phyloP scores from a whole-genome alignment of 2,113 vertebrate genomes.

The Anoura caudifer region DNA sequence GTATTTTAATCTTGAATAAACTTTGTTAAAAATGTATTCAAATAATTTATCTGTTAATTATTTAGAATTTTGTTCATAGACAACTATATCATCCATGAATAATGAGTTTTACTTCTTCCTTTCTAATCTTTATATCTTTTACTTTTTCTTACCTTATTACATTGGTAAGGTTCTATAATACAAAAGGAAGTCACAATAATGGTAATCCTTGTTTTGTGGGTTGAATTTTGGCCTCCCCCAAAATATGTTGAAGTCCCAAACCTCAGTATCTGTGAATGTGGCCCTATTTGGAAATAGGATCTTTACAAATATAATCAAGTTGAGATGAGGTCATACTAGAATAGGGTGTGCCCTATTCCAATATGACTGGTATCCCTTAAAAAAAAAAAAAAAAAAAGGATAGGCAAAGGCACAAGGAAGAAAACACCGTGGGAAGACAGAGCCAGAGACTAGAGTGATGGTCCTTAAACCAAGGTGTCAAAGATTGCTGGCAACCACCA shows the following conservation, averaged over 20 bases:
- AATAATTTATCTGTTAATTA: constrained; percentile 19
- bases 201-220: not conserved
- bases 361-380: not conserved
- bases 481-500: not conserved
- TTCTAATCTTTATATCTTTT: not conserved
- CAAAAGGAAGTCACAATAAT: not conserved
- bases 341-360: not conserved
- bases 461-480: not conserved
- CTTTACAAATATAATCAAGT: not conserved
- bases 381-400: not conserved
- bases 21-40: not conserved
- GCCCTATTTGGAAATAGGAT: not conserved
- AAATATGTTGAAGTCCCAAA: not conserved
- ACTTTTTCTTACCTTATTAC: constrained; percentile 21
- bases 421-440: not conserved
- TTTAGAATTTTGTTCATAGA: not conserved
- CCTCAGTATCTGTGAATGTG: not conserved
- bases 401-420: not conserved
- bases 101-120: not conserved
- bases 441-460: not conserved
- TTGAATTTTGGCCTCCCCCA: not conserved
- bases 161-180: not conserved
- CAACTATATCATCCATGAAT: not conserved
- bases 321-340: not conserved
- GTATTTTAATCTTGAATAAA: not conserved